Evolutionary conservation across 2,888 invertebrate genomes (phyloP).

Genomic region (Drosophila mayaguana): DNA sequence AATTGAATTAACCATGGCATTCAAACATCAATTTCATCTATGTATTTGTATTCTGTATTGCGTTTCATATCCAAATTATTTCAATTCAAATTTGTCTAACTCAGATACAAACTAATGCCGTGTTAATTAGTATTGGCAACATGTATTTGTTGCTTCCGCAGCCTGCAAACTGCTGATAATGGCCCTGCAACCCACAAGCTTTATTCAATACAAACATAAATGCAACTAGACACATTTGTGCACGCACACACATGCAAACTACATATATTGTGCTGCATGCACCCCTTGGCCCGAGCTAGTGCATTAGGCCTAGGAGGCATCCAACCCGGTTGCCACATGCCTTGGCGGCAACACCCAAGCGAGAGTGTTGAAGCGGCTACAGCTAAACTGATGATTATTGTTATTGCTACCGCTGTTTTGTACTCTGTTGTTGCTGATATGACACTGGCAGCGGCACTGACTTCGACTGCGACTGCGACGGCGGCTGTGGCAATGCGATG

Average conservation of each 20-base stretch:
- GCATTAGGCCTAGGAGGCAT: constrained; percentile 28
- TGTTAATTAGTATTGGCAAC: constrained; percentile 3
- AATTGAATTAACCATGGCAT: not conserved
- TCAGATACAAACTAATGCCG: not conserved
- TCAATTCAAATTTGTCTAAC: not conserved
- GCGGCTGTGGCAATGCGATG: constrained; percentile 41
- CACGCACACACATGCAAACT: not conserved
- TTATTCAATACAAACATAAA: not conserved
- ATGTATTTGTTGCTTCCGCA: constrained; percentile 14
- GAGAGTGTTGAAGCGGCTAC: constrained; percentile 32
- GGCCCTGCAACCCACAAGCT: not conserved
- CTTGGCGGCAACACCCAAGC: not conserved
- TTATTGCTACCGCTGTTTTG: constrained; percentile 19
- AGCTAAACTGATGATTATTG: constrained; percentile 36
- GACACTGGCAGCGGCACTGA: constrained; percentile 27
- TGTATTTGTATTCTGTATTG: not conserved
- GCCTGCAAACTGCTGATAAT: constrained; percentile 16
- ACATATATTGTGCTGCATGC: constrained; percentile 6
- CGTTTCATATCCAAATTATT: not conserved
- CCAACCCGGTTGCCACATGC: not conserved
- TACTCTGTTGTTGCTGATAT: constrained; percentile 50
- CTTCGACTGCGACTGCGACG: constrained; percentile 6
- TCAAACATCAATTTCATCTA: too few species aligned
- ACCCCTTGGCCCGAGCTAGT: constrained; percentile 13
- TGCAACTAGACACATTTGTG: not conserved